Base-by-base conservation (phyloP, 2,888 invertebrate species). In the Maniola hyperantus region DNA sequence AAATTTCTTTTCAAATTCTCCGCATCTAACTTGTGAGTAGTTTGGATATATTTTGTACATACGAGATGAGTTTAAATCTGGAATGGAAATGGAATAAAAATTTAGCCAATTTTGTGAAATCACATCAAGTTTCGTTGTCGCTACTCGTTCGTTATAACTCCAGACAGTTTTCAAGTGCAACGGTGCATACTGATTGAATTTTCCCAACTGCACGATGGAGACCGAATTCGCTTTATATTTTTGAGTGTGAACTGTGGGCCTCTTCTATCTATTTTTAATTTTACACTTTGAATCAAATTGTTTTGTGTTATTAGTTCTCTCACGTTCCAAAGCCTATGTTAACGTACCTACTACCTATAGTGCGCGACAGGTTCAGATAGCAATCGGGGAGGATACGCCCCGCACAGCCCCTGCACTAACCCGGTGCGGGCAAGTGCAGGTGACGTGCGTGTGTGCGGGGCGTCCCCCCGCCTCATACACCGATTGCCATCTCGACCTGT, bases 91-190 rank as follows among this genome's bases (percentile, higher is more conserved):
- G 48, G 48, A 48, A 48, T 48, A 48, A 48, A 48, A 18, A 18
- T 48, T 48, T 2, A 33, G 26, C 33, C 7, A 26, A n/a, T 53
- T 20, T 53, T 11, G n/a, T 33, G 51, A 53, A 53, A 53, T 53
- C 33, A 53, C n/a, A 53, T 33, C n/a, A 33, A 53, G 51, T 53
- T 33, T 33, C 13, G 51, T 6, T 33, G 0, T 53, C 33, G 51
- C 51, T 6, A 2, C 26, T 13, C 51, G 51, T 33, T 53, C 51
- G 51, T 33, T 53, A 33, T 34, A 54, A 15, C 36, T 34, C 34
- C 54, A 54, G 54, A 34, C n/a, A 34, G 34, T 33, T 54, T 51
- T 54, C 8, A 54, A 34, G 15, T 10, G 34, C 54, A 36, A 10
- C 15, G 10, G n/a, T 34, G 54, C 20, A 36, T 54, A 15, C n/a